Evolutionary conservation across 2,888 invertebrate genomes (phyloP), one percentile per base, ranked within the genome.

Genomic region (Danaus chrysippus): DNA sequence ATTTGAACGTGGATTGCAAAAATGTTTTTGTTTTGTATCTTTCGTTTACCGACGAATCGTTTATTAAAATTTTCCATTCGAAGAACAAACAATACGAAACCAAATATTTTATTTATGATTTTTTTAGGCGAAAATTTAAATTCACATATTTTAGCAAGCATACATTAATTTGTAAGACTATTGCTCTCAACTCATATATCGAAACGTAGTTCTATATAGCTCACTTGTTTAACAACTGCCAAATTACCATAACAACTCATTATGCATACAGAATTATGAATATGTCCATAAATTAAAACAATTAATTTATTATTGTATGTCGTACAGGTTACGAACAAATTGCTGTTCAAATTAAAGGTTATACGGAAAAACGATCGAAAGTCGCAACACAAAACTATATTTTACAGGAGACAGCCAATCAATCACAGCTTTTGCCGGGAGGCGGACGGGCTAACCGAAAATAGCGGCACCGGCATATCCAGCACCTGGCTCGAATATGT

Each of bases 361-460:
- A 9, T 41, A 49, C n/a, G 44, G 23, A 42, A 41, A 58, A 54
- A 54, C 46, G 46, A 42, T 62, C 10, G 17, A 59, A 61, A 49
- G 57, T 56, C 56, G 58, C 55, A 60, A 42, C 62, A 65, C 68
- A 68, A 69, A 66, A 70, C 67, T 66, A 68, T 63, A 67, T 66
- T 64, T 62, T 63, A 65, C 59, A 62, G 64, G 67, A 63, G 66
- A 66, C 65, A 66, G 63, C 72, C 79, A 83, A 86, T 87, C 87
- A 84, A 87, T 86, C 88, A 86, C 82, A 73, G 73, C n/a, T 70
- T 74, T 77, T 79, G 77, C 77, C 76, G 65, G 70, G 65, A 67
- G 81, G 78, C 74, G 76, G 77, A 81, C 79, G 76, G 78, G 82
- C 79, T 77, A 74, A 80, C 84, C 88, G 77, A 89, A 90, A 90